Evolutionary conservation across 2,797 vertebrate species (phyloP), one percentile per base, ranked within the genome.

Genomic region (Decapterus maruadsi): DNA sequence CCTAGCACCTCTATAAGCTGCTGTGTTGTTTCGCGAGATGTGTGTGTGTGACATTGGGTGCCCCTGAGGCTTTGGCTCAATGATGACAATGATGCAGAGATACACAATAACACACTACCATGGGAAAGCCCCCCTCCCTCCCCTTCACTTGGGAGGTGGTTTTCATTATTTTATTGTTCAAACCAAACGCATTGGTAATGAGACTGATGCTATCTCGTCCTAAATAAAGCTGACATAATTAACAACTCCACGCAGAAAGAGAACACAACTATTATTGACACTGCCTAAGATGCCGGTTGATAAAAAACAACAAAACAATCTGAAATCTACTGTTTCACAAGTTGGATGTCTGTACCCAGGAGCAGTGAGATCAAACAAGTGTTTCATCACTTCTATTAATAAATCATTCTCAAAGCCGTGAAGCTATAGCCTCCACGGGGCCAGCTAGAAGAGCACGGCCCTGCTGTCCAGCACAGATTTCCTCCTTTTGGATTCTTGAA

Each of bases 1-100:
- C 64, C 72, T 48, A 70, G 78, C 69, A 60, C 75, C 70, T 83
- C 77, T 74, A 66, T 78, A 72, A 91, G 85, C 91, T n/a, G 60
- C 72, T 79, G 84, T 72, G 62, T 71, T 79, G 84, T 72, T 84
- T 80, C 0, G 19, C 64, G 79, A 14, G 77, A 77, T 81, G 74
- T 57, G 66, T 78, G 66, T 77, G 87, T 26, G 26, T 26, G 26
- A 90, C 84, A 82, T 83, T 84, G 81, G 70, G 73, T 63, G 61
- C 57, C 77, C 81, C 77, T 50, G 70, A 75, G 68, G 75, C 72
- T 69, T n/a, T 36, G 64, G 64, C 61, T 64, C 51, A 16, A 61
- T 51, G 45, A 53, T 77, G 72, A 70, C 72, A 72, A 5, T 46
- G 58, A 81, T 46, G 42, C 4, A 51, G 72, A 63, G 11, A 80